A percentile compares a stretch with the other conserved stretches of the same genome.
Evolutionary conservation across 2,888 invertebrate genomes (phyloP).

Genomic region (Rhopalosiphum nymphaeae): DNA sequence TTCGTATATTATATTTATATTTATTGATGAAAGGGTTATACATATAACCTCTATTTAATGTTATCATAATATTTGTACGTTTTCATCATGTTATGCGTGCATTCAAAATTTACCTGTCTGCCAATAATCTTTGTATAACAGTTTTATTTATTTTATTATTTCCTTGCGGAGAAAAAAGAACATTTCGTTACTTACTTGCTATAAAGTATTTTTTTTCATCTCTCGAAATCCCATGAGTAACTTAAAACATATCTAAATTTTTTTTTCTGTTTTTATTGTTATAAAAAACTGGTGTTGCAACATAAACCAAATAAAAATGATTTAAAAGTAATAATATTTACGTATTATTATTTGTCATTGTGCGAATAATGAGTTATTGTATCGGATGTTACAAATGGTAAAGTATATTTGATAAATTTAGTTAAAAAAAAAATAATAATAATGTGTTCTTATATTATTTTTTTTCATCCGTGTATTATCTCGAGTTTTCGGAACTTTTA

Average conservation of each 20-base stretch:
- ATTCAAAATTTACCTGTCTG: not conserved
- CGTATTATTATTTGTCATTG: not conserved
- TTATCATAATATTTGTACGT: not conserved
- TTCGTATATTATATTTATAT: not conserved
- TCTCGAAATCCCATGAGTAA: not conserved
- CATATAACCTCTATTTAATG: not conserved
- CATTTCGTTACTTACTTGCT: constrained; percentile 27
- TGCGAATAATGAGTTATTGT: not conserved
- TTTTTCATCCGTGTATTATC: not conserved
- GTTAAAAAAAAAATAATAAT: not conserved
- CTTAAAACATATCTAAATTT: not conserved
- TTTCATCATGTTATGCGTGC: not conserved
- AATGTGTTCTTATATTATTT: not conserved
- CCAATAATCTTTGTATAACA: not conserved
- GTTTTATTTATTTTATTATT: constrained; percentile 33
- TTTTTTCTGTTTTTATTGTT: not conserved
- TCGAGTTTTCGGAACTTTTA: not conserved
- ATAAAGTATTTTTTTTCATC: not conserved
- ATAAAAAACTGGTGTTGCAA: not conserved
- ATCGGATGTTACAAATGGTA: not conserved
- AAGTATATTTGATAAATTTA: not conserved
- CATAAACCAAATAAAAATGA: not conserved
- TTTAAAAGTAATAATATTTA: not conserved
- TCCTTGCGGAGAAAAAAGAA: not conserved
- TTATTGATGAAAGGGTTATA: not conserved